These are phyloP conservation scores for Kobus ellipsiprymnus DNA, from an alignment of 2,113 vertebrate genomes.

Conservation along the genomic window DNA sequence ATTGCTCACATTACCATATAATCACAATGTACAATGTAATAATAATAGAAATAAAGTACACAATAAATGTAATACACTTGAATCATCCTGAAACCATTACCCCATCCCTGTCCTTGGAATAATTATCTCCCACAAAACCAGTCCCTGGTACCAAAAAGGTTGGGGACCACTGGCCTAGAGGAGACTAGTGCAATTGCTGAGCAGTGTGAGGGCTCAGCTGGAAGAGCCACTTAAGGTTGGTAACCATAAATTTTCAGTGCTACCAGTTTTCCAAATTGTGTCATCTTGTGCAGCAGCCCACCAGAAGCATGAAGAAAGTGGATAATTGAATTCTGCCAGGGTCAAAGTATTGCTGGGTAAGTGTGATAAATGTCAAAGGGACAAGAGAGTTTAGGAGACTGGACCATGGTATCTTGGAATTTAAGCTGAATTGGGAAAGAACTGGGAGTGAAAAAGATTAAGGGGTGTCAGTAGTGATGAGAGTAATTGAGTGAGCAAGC, in stretches of 20 bases:
- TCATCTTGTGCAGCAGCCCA: not conserved
- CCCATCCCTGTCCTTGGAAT: not conserved
- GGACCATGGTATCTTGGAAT: not conserved
- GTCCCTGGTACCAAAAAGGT: not conserved
- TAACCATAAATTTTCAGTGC: not conserved
- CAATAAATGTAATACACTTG: not conserved
- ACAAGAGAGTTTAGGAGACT: not conserved
- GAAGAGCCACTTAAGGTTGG: not conserved
- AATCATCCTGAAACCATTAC: not conserved
- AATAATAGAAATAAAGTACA: not conserved
- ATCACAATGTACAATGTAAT: not conserved
- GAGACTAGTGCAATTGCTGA: not conserved
- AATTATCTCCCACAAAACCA: not conserved
- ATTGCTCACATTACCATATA: not conserved
- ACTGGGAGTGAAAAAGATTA: not conserved
- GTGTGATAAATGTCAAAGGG: not conserved
- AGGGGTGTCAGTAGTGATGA: not conserved
- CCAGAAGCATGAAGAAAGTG: not conserved
- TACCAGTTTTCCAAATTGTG: not conserved
- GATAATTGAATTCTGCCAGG: not conserved
- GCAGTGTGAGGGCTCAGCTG: not conserved
- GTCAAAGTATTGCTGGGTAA: not conserved
- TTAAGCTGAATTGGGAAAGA: not conserved
- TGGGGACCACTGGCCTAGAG: not conserved
- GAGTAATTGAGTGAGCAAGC: not conserved